Base-by-base conservation (phyloP, 1,140 invertebrate species). In the Dendrolimus kikuchii region DNA sequence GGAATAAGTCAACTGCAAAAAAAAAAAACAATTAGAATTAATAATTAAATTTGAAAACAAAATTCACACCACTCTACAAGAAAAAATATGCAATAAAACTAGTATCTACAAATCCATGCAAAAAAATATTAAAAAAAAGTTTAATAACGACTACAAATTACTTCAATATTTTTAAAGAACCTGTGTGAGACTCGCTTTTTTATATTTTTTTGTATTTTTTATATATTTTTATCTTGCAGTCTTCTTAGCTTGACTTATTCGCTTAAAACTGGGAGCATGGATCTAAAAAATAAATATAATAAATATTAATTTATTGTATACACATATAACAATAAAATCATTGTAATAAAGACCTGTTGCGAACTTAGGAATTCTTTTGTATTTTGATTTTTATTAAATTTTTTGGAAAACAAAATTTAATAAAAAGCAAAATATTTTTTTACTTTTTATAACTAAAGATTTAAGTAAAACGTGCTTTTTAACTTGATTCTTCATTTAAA, bases 211-310 rank as follows among this genome's bases (percentile, higher is more conserved):
- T 66, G 66, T 49, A 59, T 62, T 64, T 61, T 65, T 68, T 73
- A 69, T 65, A 48, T 49, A 53, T 48, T 68, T 66, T 74, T 73
- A 77, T 77, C 76, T 82, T 79, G 76, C 76, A 79, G 80, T 88
- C 88, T 89, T 88, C 87, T 71, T 89, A 78, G 64, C 70, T 76
- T 63, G 77, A 58, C 69, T 51, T 91, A 93, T 91, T 93, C 92
- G 83, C 89, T 93, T 90, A 93, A 89, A 83, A 93, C 91, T 68
- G 92, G 92, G 86, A 93, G 91, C 88, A 93, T 92, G 78, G 92
- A 93, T 91, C 92, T 91, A 91, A 77, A 90, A 83, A 76, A 87
- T 86, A 57, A 60, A 36, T 56, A 40, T 52, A 53, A 52, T 54
- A 48, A 40, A 7, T 40, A 38, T 51, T 43, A 41, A 46, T 43